A percentile compares a stretch with the other conserved stretches of the same genome.
Evolutionary conservation across 2,797 vertebrate genomes (phyloP).

Genomic region (Molossus molossus): DNA sequence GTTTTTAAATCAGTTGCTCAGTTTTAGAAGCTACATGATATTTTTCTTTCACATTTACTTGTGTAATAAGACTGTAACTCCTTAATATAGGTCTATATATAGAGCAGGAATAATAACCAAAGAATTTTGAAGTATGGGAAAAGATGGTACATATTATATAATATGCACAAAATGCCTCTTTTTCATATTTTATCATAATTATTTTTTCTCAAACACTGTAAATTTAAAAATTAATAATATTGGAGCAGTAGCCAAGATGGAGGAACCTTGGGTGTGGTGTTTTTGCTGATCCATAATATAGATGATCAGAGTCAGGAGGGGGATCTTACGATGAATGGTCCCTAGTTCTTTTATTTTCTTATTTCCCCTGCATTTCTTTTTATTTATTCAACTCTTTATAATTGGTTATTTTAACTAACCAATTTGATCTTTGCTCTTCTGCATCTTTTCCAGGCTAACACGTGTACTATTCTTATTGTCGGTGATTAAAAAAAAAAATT

Average conservation of each 20-base stretch:
- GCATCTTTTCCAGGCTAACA: not conserved
- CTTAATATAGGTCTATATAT: not conserved
- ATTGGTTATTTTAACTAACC: not conserved
- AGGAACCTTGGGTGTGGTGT: not conserved
- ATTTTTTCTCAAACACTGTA: not conserved
- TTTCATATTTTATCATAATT: conserved; percentile 57
- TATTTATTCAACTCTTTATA: not conserved
- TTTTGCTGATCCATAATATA: not conserved
- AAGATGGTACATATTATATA: not conserved
- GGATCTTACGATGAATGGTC: not conserved
- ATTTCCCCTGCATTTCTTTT: not conserved
- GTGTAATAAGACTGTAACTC: not conserved
- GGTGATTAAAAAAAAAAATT: not conserved
- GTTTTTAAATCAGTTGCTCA: not conserved
- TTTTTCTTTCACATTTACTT: conserved; percentile 15
- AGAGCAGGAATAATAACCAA: conserved; percentile 11
- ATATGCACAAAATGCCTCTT: not conserved
- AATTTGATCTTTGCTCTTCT: not conserved
- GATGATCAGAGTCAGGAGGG: not conserved
- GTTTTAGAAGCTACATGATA: not conserved
- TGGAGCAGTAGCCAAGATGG: not conserved
- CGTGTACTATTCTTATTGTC: not conserved
- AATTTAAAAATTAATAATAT: conserved; percentile 21
- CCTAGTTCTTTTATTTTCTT: not conserved
- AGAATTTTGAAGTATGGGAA: not conserved